Conservation (phyloP, 2,113 vertebrate species). For the Upupa epops region DNA sequence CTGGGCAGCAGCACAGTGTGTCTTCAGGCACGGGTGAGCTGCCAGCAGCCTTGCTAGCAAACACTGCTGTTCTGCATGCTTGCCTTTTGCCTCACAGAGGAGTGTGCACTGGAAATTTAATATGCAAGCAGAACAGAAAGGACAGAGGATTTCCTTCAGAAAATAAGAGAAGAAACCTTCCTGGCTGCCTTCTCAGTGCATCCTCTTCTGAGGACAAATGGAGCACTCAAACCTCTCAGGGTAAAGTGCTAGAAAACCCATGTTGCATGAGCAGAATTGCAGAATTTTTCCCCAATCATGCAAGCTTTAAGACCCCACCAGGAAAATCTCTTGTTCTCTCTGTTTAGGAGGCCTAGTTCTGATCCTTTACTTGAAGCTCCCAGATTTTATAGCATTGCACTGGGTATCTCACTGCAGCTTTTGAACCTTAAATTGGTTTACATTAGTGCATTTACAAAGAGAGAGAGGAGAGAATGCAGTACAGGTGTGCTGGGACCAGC, state of each 20-base stretch:
- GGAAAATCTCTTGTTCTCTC: neutral
- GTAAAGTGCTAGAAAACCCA: neutral
- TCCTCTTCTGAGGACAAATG: neutral
- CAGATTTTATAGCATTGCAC: neutral
- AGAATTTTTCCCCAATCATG: neutral
- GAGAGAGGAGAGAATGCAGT: neutral
- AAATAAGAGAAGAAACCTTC: neutral
- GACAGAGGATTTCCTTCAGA: neutral
- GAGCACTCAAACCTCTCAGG: neutral
- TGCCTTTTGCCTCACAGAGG: accelerated
- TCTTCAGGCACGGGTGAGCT: accelerated
- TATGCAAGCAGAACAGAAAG: neutral
- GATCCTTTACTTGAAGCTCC: neutral
- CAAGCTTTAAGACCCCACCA: neutral
- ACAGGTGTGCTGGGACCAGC: neutral
- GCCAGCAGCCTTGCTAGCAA: neutral
- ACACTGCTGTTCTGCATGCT: accelerated
- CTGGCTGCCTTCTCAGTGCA: neutral
- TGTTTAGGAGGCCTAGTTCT: neutral
- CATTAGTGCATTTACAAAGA: neutral
- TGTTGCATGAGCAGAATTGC: neutral
- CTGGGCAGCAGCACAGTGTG: accelerated
- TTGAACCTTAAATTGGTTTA: neutral
- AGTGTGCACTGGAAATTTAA: neutral
- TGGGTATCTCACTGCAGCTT: neutral